Conservation (phyloP, 2,113 vertebrate species). For the Arenaria interpres region DNA sequence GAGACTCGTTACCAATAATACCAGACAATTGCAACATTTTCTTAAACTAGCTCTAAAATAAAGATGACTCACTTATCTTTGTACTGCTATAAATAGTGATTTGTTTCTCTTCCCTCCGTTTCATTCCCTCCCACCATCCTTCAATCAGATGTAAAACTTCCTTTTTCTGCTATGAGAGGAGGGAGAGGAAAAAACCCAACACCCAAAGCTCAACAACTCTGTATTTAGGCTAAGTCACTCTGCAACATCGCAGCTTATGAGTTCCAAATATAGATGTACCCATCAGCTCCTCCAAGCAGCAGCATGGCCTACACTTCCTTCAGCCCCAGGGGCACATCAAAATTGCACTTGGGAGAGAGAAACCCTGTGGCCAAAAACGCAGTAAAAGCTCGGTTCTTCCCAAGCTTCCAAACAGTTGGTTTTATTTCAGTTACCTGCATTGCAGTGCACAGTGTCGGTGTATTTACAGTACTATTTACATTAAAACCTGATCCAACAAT, state of each 20-base stretch:
- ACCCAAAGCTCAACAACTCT: background rate
- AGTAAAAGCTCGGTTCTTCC: background rate
- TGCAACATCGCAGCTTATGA: background rate
- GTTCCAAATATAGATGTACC: background rate
- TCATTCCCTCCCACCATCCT: background rate
- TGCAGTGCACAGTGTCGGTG: background rate
- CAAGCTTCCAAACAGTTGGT: background rate
- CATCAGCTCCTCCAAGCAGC: background rate
- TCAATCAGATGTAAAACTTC: background rate
- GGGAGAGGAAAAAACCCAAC: background rate
- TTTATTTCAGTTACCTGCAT: background rate
- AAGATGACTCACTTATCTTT: background rate
- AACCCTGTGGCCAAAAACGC: background rate
- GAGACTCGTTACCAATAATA: background rate
- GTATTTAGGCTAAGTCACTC: background rate
- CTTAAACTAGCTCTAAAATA: background rate
- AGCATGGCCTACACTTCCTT: background rate
- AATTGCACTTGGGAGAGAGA: background rate
- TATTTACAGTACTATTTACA: background rate
- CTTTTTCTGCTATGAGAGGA: background rate
- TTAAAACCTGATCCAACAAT: background rate
- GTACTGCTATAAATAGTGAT: background rate
- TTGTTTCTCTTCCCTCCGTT: background rate
- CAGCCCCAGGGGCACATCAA: background rate
- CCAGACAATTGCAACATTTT: conserved; percentile 11